These are phyloP conservation scores for Drosophila ochracea DNA, from an alignment of 2,888 invertebrate species.

Conservation along the genomic window DNA sequence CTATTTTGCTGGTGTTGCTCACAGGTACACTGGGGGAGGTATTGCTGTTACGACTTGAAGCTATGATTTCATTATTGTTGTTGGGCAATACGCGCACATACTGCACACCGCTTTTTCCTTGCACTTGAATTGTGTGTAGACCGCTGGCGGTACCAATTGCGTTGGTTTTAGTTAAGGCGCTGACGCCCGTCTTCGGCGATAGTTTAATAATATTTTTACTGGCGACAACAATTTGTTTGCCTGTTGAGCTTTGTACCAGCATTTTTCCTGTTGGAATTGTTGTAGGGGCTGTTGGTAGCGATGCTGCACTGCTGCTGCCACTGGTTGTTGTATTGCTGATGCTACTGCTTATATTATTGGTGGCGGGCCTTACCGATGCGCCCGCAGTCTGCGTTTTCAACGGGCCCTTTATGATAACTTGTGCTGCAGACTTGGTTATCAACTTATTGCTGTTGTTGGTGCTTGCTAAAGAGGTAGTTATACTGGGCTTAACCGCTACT, in stretches of 20 bases:
- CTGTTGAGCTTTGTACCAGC: conserved; percentile 73
- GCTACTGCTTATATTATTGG: conserved; percentile 24
- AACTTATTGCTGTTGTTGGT: conserved; percentile 33
- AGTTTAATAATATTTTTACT: conserved; percentile 82
- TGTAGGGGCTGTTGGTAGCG: conserved; percentile 18
- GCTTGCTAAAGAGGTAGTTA: conserved; percentile 8
- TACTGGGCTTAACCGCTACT: conserved; percentile 16
- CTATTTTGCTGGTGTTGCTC: conserved; percentile 66
- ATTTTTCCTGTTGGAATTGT: conserved; percentile 65
- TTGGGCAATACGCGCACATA: conserved; percentile 88
- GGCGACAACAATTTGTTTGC: conserved; percentile 82
- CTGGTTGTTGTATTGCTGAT: conserved; percentile 8
- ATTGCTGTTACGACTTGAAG: conserved; percentile 24
- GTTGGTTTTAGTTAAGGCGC: conserved; percentile 10
- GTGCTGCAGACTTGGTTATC: conserved; percentile 47
- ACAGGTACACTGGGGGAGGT: conserved; percentile 27
- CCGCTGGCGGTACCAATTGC: conserved; percentile 32
- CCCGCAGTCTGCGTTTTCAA: conserved; percentile 42
- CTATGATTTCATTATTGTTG: conserved; percentile 45
- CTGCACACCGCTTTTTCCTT: conserved; percentile 86
- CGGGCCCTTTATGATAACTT: conserved; percentile 60
- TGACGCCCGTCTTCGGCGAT: conserved; percentile 68
- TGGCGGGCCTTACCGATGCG: conserved; percentile 31
- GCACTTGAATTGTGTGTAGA: conserved; percentile 82
- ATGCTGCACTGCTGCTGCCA: conserved; percentile 13